Percentiles rank a stretch among this genome's conserved stretches.
phyloP scores from a whole-genome alignment of 2,113 vertebrate genomes.

The Orycteropus afer region DNA sequence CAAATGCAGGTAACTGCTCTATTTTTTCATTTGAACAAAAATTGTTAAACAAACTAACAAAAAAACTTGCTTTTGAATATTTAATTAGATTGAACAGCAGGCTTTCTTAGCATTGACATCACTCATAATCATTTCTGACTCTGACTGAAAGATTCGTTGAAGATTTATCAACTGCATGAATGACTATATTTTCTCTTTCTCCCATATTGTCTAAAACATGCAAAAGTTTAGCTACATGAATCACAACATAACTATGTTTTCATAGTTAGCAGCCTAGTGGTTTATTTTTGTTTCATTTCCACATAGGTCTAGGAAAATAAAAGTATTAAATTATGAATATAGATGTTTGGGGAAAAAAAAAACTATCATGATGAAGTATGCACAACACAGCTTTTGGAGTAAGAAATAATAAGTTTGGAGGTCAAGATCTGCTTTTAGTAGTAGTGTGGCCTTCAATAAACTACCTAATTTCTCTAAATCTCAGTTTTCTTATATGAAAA shows the following conservation, averaged over 20 bases:
- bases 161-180: background rate
- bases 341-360: background rate
- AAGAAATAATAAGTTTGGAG: background rate
- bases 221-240: background rate
- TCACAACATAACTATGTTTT: background rate
- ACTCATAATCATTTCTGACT: background rate
- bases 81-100: conserved; percentile 26
- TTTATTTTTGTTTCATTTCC: conserved; percentile 23
- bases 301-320: background rate
- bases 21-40: background rate
- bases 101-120: background rate
- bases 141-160: background rate
- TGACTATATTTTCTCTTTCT: background rate
- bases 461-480: background rate
- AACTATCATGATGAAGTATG: background rate
- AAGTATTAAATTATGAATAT: conserved; percentile 26
- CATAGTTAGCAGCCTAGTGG: background rate
- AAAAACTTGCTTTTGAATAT: background rate
- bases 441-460: background rate
- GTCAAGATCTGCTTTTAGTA: background rate
- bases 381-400: background rate
- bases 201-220: background rate
- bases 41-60: background rate
- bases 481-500: conserved; percentile 32
- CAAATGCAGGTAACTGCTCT: background rate